Base-by-base conservation (phyloP, 2,888 invertebrate species). In the Caenorhabditis sp. region DNA sequence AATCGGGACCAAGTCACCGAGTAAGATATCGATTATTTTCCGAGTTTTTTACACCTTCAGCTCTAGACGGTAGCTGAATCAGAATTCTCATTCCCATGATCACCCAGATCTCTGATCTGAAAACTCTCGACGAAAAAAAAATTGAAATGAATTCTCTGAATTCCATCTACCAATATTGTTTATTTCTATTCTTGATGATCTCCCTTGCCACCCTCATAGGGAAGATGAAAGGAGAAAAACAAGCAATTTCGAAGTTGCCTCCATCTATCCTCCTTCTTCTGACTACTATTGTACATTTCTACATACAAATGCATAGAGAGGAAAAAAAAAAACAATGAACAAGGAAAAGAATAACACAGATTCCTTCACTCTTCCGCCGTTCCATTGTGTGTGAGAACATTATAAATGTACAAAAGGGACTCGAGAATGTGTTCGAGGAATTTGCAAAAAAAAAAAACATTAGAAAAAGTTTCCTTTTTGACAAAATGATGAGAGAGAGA, bases 241-340 rank as follows among this genome's bases (percentile, higher is more conserved):
- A 47, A 47, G 51, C 51, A 54, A 54, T 54, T 54, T 54, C 14
- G 14, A 26, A 14, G 24, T 54, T 26, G 24, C 26, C 26, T 24
- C 24, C 22, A 22, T 19, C 54, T 26, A 14, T 12, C 10, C 16
- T 5, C 7, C 22, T 51, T 5, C 49, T 22, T n/a, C 44, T 35
- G 31, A 47, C 47, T 49, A 49, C 54, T 54, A 54, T 54, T 54
- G 54, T 54, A 54, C 54, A 47, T 16, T 16, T 16, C 14, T 16
- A 44, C 2, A 51, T 10, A 49, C 10, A 51, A 51, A 51, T 51
- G 51, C 51, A 51, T 51, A n/a, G n/a, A n/a, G n/a, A n/a, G n/a
- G n/a, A n/a, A n/a, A n/a, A n/a, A n/a, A 54, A 26, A 54, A 54
- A 54, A 54, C 24, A 24, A 6, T 26, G 54, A 54, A 54, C 5